phyloP scores from a whole-genome alignment of 2,113 vertebrate genomes.

The Parus major region DNA sequence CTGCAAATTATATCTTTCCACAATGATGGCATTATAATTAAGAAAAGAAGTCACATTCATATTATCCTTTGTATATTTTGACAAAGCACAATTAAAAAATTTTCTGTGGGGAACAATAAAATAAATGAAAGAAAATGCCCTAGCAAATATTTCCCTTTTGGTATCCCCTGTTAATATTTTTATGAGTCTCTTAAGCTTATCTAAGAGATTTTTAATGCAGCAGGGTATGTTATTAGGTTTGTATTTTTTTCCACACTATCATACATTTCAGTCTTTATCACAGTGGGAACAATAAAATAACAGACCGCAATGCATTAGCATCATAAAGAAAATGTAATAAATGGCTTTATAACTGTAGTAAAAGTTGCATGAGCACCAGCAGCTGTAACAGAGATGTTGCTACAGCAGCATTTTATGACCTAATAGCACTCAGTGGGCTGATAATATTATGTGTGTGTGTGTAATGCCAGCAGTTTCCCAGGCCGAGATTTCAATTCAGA shows the following conservation, averaged over 20 bases:
- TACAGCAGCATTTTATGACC: slow-evolving; percentile 73
- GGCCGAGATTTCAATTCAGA: slow-evolving; percentile 72
- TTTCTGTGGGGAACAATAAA: slow-evolving; percentile 59
- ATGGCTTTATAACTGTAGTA: slow-evolving; percentile 82
- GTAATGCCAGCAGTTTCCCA: slow-evolving; percentile 71
- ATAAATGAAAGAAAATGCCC: slow-evolving; percentile 67
- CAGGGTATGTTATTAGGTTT: slow-evolving; percentile 61
- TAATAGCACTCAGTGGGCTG: slow-evolving; percentile 77
- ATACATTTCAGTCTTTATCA: slow-evolving; percentile 77
- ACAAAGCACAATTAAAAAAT: slow-evolving; percentile 67
- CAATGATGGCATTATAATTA: slow-evolving; percentile 65
- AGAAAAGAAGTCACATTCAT: slow-evolving; percentile 28
- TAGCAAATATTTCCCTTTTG: slow-evolving; percentile 68
- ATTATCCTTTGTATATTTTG: slow-evolving; percentile 63
- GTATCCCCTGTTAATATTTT: slow-evolving; percentile 72
- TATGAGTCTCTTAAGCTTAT: slow-evolving; percentile 73
- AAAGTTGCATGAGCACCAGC: slow-evolving; percentile 78
- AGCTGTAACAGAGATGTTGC: slow-evolving; percentile 77
- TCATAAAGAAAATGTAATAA: slow-evolving; percentile 83
- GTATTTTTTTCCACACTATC: slow-evolving; percentile 66
- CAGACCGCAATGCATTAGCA: slow-evolving; percentile 77
- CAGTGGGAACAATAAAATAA: slow-evolving; percentile 79
- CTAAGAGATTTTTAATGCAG: slow-evolving; percentile 76
- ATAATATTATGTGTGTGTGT: slow-evolving; percentile 70
- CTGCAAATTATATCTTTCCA: slow-evolving; percentile 50